A percentile compares a stretch with the other conserved stretches of the same genome.
phyloP scores from a whole-genome alignment of 2,797 vertebrate species.

The Enteromius anoplus region DNA sequence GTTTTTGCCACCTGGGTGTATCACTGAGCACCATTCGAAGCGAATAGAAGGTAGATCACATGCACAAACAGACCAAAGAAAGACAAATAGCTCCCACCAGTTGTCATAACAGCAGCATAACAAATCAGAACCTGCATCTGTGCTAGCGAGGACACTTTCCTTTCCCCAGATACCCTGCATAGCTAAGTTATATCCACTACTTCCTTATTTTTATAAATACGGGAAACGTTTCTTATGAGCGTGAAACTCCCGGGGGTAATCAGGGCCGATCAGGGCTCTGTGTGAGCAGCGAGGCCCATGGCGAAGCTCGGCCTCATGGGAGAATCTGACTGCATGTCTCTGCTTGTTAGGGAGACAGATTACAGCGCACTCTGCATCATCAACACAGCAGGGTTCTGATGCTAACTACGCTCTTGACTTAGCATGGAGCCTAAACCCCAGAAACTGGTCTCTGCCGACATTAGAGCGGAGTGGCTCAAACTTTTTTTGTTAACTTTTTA shows the following conservation, averaged over 20 bases:
- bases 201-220: slow-evolving; percentile 54
- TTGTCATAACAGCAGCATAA: slow-evolving; percentile 46
- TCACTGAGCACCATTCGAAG: slow-evolving; percentile 47
- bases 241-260: slow-evolving; percentile 57
- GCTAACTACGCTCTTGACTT: slow-evolving; percentile 50
- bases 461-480: neutral
- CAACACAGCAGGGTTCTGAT: slow-evolving; percentile 50
- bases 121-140: slow-evolving; percentile 43
- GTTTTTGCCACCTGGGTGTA: slow-evolving; percentile 53
- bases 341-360: slow-evolving; percentile 63
- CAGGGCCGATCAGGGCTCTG: slow-evolving; percentile 50
- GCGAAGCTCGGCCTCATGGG: slow-evolving; percentile 49
- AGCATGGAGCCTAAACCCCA: slow-evolving; percentile 33
- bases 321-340: slow-evolving; percentile 51
- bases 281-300: slow-evolving; percentile 52
- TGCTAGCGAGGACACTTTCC: slow-evolving; percentile 7
- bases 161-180: slow-evolving; percentile 8
- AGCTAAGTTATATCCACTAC: slow-evolving; percentile 26
- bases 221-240: slow-evolving; percentile 32
- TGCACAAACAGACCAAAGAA: slow-evolving; percentile 34
- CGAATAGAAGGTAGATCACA: slow-evolving; percentile 28
- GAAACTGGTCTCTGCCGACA: slow-evolving; percentile 22
- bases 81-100: slow-evolving; percentile 41
- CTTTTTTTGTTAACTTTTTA: slow-evolving; percentile 34
- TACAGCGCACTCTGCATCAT: slow-evolving; percentile 56